Base-by-base conservation (phyloP, 2,888 invertebrate genomes). In the Thymelicus acteon region DNA sequence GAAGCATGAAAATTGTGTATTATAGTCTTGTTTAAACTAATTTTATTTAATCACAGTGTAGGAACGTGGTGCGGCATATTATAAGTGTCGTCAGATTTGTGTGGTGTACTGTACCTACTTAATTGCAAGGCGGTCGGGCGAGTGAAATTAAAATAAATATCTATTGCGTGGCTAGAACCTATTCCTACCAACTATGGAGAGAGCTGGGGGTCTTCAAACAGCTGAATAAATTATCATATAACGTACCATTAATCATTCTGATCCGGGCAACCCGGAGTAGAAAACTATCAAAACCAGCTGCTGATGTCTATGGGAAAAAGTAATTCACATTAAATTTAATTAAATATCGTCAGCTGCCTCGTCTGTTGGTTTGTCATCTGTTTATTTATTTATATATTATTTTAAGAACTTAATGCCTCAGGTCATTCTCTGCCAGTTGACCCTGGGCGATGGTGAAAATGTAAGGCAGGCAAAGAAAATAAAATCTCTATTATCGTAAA, bases 101-200 rank as follows among this genome's bases (percentile, higher is more conserved):
- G 49, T 19, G 15, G 49, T 52, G 49, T 19, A 52, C 1, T 3
- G 2, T 24, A 24, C 24, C 24, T 24, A 24, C 19, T 52, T 52
- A 52, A 52, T 52, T 52, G 19, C 49, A 52, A 52, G 49, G 15
- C 49, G 7, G 49, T 15, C n/a, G 10, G 49, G 19, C 15, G 19
- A 52, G 49, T 19, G 19, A 52, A 52, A 52, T 52, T 52, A 52
- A 52, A 52, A 52, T 52, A 52, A 52, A 19, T 8, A 49, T n/a
- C 0, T 15, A 49, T 52, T 15, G 49, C 49, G 49, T 19, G 49
- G 15, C 49, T 15, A 19, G 19, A 1, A 7, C 6, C 15, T 52
- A 52, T 52, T 52, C 19, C 49, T 52, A 13, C 47, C 47, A 47
- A 47, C 47, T 47, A 47, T 13, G 47, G 47, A 47, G 47, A 47